These are phyloP conservation scores for Polypedilum pembai DNA, from an alignment of 1,140 invertebrate species.

Conservation along the genomic window DNA sequence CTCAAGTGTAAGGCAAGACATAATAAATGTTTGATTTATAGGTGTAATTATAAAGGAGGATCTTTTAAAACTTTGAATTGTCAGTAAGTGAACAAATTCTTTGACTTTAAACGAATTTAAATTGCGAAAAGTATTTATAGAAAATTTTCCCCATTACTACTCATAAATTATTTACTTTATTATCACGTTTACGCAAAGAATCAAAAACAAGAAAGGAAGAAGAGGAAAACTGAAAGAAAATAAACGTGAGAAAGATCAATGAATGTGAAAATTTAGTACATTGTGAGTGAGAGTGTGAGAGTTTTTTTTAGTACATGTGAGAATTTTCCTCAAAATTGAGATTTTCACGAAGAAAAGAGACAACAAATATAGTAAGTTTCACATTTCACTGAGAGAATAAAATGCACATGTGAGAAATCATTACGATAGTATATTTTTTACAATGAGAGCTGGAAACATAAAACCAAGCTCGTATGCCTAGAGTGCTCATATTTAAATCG, in stretches of 20 bases:
- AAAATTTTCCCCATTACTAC: too few relatives aligned
- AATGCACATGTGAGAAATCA: slow-evolving; percentile 9
- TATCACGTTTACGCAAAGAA: too few relatives aligned
- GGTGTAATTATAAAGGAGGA: too few relatives aligned
- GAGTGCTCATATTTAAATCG: slow-evolving; percentile 1
- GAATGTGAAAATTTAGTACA: background rate
- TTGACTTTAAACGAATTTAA: too few relatives aligned
- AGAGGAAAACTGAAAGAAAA: background rate
- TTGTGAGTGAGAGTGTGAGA: background rate
- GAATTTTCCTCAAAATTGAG: background rate
- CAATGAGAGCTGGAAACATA: slow-evolving; percentile 24
- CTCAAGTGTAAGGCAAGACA: too few relatives aligned
- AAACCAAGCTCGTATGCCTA: background rate
- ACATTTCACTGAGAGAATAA: background rate
- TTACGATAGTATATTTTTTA: background rate
- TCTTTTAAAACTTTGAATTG: too few relatives aligned
- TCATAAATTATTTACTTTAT: too few relatives aligned
- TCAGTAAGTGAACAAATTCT: too few relatives aligned
- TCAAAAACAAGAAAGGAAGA: background rate
- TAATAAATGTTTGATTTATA: too few relatives aligned
- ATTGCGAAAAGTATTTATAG: too few relatives aligned
- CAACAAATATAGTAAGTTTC: background rate
- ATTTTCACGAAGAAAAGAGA: background rate
- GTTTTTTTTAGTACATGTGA: background rate
- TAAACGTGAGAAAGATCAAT: slow-evolving; percentile 8